phyloP scores from a whole-genome alignment of 1,140 invertebrate species.

The Pogonomyrmex barbatus region DNA sequence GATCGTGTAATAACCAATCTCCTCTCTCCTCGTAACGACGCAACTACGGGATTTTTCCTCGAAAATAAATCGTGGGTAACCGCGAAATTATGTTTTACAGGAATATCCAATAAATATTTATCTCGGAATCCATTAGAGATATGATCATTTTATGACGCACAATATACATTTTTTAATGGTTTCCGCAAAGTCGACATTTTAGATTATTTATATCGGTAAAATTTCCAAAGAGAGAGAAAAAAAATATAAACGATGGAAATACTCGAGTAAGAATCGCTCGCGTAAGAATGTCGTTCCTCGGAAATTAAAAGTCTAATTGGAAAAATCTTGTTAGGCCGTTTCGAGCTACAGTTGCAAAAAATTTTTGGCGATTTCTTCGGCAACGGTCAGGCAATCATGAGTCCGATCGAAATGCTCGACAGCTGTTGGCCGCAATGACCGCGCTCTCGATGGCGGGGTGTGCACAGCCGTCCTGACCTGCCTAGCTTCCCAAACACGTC shows the following conservation, averaged over 20 bases:
- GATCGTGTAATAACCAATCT: constrained; percentile 26
- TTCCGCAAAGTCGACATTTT: neutral
- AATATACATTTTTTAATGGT: constrained; percentile 2
- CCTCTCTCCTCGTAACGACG: neutral
- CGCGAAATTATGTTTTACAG: neutral
- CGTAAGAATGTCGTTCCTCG: neutral
- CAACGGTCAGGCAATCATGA: constrained; percentile 22
- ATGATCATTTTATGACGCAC: neutral
- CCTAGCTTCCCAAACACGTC: constrained; percentile 78
- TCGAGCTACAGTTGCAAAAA: neutral
- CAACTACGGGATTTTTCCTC: neutral
- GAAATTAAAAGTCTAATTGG: neutral
- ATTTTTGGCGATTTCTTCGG: constrained; percentile 13
- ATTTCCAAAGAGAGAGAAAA: no score
- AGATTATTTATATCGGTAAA: neutral
- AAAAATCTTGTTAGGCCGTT: neutral
- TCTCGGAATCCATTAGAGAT: neutral
- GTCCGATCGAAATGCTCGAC: constrained; percentile 73
- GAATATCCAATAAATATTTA: constrained; percentile 9
- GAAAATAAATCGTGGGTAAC: constrained; percentile 9
- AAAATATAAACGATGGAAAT: neutral
- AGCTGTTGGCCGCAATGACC: constrained; percentile 83
- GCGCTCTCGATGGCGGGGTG: constrained; percentile 73
- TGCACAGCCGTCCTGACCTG: constrained; percentile 75
- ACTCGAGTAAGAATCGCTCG: neutral